Evolutionary conservation across 2,888 invertebrate genomes (phyloP).

Genomic region (Empis stercorea): DNA sequence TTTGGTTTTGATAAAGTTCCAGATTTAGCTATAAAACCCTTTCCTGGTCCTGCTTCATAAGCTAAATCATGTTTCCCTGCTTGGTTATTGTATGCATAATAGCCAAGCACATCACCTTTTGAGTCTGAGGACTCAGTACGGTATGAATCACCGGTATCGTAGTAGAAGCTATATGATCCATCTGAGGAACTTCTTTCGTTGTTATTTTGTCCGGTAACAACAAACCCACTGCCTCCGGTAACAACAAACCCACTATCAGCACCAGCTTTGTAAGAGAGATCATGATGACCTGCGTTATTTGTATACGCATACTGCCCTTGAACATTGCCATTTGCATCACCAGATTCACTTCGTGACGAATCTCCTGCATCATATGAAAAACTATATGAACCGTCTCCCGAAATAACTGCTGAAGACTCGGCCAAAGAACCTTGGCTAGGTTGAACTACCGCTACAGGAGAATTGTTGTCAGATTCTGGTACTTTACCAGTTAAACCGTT

Average conservation of each 20-base stretch:
- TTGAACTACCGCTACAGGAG: not conserved
- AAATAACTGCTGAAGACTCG: not conserved
- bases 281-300: conserved; percentile 59
- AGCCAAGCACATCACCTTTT: too few relatives aligned
- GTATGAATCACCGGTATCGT: too few relatives aligned
- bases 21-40: too few relatives aligned
- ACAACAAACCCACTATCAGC: conserved; percentile 51
- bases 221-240: conserved; percentile 29
- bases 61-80: too few relatives aligned
- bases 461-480: not conserved
- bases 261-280: conserved; percentile 60
- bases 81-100: too few relatives aligned
- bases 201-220: too few relatives aligned
- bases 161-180: too few relatives aligned
- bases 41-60: too few relatives aligned
- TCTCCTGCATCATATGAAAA: conserved; percentile 26
- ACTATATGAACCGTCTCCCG: conserved; percentile 15
- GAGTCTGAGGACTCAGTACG: too few relatives aligned
- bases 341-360: conserved; percentile 26
- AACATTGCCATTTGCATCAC: conserved; percentile 27
- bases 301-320: conserved; percentile 52
- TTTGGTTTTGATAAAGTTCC: too few relatives aligned
- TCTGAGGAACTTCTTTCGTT: conserved; percentile 28
- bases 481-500: not conserved
- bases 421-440: conserved; percentile 1